Percentiles rank a stretch among this genome's conserved stretches.
phyloP scores from a whole-genome alignment of 2,797 vertebrate species.

The Glossophaga mutica region DNA sequence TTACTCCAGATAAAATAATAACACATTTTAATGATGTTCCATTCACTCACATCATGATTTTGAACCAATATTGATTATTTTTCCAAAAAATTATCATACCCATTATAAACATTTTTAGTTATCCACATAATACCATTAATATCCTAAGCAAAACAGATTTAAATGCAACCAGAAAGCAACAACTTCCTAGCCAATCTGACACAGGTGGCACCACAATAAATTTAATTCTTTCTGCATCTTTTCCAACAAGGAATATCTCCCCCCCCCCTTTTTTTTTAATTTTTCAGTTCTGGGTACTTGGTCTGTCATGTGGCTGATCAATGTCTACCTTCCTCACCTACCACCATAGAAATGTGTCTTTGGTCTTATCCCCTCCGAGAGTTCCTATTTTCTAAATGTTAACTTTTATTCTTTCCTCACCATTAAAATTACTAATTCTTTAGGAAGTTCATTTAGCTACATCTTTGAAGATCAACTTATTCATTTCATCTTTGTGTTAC shows the following conservation, averaged over 20 bases:
- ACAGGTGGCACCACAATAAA: neutral
- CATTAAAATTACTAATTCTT: neutral
- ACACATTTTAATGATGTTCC: neutral
- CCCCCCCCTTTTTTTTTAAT: neutral
- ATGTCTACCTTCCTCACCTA: rapidly evolving
- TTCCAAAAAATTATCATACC: neutral
- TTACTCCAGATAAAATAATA: neutral
- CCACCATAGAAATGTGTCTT: rapidly evolving
- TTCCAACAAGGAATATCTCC: neutral
- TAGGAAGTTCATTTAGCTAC: neutral
- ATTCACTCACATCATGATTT: neutral
- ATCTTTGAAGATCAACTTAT: neutral
- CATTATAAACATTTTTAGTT: neutral
- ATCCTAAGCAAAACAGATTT: neutral
- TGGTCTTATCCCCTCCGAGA: neutral
- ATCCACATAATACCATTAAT: neutral
- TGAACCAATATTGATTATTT: neutral
- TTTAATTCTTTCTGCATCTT: neutral
- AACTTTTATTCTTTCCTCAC: neutral
- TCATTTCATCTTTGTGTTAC: neutral
- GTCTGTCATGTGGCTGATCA: neutral
- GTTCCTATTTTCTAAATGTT: neutral
- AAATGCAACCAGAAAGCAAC: neutral
- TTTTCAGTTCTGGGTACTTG: neutral
- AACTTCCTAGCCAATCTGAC: neutral